phyloP scores from a whole-genome alignment of 53 echinoderm and acorn worm species.

The Patiria pectinifera region DNA sequence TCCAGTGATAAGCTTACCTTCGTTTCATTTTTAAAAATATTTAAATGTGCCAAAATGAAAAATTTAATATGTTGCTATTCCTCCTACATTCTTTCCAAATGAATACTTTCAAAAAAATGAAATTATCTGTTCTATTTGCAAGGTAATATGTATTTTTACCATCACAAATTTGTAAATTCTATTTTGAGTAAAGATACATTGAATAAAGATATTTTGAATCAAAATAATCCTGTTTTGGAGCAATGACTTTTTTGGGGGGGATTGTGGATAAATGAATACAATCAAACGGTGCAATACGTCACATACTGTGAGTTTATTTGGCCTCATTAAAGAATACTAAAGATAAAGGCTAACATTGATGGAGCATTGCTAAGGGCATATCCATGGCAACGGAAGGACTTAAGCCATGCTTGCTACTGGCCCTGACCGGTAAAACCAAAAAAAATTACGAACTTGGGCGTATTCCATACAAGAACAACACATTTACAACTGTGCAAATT shows the following conservation, averaged over 20 bases:
- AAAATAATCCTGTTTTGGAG: background rate
- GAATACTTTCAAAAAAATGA: too few relatives aligned
- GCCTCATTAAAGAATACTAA: constrained; percentile 66
- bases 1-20: too few relatives aligned
- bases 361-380: background rate
- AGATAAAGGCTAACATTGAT: constrained; percentile 10
- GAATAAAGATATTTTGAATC: background rate
- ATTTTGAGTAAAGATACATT: background rate
- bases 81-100: too few relatives aligned
- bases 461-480: too few relatives aligned
- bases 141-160: background rate
- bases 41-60: too few relatives aligned
- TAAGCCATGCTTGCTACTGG: background rate
- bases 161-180: too few relatives aligned
- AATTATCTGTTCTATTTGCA: background rate
- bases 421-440: background rate
- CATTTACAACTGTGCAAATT: too few relatives aligned
- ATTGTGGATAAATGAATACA: background rate
- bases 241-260: background rate
- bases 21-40: too few relatives aligned
- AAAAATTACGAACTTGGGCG: background rate
- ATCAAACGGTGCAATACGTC: background rate
- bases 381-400: constrained; percentile 45
- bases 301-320: constrained; percentile 50
- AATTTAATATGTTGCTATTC: too few relatives aligned